Percentiles rank a stretch among this genome's conserved stretches.
phyloP scores from a whole-genome alignment of 1,140 invertebrate genomes.

The Nasonia vitripennis region DNA sequence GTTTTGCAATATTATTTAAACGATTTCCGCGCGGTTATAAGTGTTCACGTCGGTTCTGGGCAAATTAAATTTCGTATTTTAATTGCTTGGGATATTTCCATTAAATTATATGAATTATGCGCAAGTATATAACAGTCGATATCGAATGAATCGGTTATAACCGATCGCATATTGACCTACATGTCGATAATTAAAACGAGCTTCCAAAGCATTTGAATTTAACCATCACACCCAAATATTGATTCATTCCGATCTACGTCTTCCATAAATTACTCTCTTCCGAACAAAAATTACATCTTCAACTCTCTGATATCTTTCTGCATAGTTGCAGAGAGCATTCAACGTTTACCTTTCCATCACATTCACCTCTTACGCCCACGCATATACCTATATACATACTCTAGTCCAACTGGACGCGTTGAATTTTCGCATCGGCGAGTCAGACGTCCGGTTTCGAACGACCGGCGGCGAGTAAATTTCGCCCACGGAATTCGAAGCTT shows the following conservation, averaged over 20 bases:
- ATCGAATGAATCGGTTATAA: neutral
- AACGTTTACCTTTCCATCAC: no score
- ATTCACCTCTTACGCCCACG: neutral
- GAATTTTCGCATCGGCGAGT: neutral
- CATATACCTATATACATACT: neutral
- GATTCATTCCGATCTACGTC: neutral
- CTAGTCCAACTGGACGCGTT: neutral
- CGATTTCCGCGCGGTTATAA: no score
- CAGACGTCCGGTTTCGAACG: constrained; percentile 1
- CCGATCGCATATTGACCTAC: neutral
- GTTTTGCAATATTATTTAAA: no score
- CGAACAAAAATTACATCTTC: neutral
- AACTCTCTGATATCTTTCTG: neutral
- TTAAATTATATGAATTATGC: no score
- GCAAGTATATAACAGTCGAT: no score
- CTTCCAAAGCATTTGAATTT: neutral
- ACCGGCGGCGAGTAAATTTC: neutral
- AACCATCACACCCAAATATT: neutral
- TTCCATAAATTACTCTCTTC: neutral
- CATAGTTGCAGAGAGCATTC: no score
- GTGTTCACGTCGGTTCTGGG: no score
- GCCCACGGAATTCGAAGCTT: neutral
- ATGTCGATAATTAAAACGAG: neutral
- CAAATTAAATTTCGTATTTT: no score
- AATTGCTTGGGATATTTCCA: no score